phyloP scores from a whole-genome alignment of 2,113 vertebrate genomes.

The Lepidothrix coronata region DNA sequence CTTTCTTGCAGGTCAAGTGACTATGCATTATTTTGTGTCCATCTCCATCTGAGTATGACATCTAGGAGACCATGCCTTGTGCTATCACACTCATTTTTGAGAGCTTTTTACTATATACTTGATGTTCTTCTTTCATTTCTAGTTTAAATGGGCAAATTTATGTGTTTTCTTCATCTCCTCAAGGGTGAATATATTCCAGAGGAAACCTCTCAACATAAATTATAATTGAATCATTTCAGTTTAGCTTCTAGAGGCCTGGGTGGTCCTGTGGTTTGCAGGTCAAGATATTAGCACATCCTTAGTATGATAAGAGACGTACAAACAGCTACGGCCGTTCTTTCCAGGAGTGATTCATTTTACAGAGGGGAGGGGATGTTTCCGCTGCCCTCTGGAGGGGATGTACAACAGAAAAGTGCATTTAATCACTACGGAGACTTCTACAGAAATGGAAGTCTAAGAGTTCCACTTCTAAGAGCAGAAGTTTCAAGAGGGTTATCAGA shows the following conservation, averaged over 20 bases:
- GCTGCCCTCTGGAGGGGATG: background rate
- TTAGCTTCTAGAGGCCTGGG: slow-evolving; percentile 3
- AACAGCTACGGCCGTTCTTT: background rate
- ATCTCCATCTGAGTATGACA: background rate
- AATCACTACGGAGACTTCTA: background rate
- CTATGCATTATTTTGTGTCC: background rate
- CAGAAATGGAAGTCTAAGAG: background rate
- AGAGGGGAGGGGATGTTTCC: slow-evolving; percentile 2
- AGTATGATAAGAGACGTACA: slow-evolving; percentile 38
- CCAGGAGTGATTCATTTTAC: background rate
- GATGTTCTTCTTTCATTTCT: background rate
- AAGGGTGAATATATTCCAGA: background rate
- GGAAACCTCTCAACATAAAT: slow-evolving; percentile 35
- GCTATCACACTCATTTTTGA: background rate
- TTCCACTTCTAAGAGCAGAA: background rate
- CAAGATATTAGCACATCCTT: slow-evolving; percentile 55
- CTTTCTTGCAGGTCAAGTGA: background rate
- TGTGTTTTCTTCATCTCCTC: background rate
- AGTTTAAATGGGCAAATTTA: background rate
- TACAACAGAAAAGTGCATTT: background rate
- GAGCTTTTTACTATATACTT: background rate
- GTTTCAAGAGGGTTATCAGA: background rate
- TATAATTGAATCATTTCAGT: background rate
- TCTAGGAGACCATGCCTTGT: background rate
- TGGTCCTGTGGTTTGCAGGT: slow-evolving; percentile 36